These are phyloP conservation scores for Varanus salvator DNA, from an alignment of 2,113 vertebrate genomes.

Conservation along the genomic window DNA sequence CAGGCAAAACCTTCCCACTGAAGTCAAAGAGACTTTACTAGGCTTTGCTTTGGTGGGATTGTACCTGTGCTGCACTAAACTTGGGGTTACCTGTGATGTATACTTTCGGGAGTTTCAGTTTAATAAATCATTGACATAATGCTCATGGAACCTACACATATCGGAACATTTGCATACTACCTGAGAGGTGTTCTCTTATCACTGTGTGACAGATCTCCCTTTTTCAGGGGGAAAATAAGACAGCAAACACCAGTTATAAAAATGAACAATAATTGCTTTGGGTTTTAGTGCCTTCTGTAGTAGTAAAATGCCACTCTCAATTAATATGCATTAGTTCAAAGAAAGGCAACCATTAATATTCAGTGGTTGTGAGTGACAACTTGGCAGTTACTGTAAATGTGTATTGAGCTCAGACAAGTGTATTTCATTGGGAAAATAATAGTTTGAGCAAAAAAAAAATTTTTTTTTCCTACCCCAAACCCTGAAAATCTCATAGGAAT, in stretches of 20 bases:
- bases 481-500: conserved; percentile 17
- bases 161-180: conserved; percentile 18
- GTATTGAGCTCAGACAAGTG: conserved; percentile 34
- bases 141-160: not conserved
- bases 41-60: not conserved
- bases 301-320: conserved; percentile 34
- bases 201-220: conserved; percentile 30
- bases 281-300: conserved; percentile 21
- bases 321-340: conserved; percentile 59
- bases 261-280: conserved; percentile 42
- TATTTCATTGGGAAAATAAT: conserved; percentile 52
- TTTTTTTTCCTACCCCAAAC: too few relatives aligned
- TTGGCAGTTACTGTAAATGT: conserved; percentile 50
- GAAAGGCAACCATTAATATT: conserved; percentile 33
- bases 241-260: conserved; percentile 49
- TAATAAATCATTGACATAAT: conserved; percentile 2
- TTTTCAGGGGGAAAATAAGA: conserved; percentile 30
- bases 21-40: not conserved
- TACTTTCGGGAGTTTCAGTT: not conserved
- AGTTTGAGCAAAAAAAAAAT: conserved; percentile 21
- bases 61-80: not conserved
- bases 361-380: conserved; percentile 42
- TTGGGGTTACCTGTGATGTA: not conserved
- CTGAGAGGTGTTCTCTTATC: conserved; percentile 26
- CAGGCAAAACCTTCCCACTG: not conserved